Percentiles rank a stretch among this genome's conserved stretches.
Conservation (phyloP, 2,113 vertebrate species). For the Mesocricetus auratus region DNA sequence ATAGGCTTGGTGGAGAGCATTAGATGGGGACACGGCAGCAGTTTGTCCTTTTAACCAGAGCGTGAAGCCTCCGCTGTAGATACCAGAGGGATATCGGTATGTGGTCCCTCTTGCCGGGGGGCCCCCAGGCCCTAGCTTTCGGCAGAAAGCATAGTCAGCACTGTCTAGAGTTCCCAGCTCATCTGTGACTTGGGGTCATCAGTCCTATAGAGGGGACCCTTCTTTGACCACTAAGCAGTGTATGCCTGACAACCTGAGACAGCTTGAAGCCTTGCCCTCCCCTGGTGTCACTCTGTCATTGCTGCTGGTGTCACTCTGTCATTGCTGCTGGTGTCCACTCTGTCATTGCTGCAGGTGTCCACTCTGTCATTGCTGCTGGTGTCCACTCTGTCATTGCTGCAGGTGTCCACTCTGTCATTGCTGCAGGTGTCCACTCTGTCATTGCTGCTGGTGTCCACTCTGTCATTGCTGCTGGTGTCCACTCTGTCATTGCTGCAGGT, state of each 20-base stretch:
- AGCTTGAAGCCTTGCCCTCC: background rate
- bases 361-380: too few relatives aligned
- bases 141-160: background rate
- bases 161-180: background rate
- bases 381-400: too few relatives aligned
- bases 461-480: too few relatives aligned
- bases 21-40: background rate
- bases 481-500: too few relatives aligned
- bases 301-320: too few relatives aligned
- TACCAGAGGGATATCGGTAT: background rate
- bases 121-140: background rate
- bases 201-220: background rate
- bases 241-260: background rate
- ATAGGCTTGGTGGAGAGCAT: background rate
- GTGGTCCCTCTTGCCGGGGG: background rate
- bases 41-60: background rate
- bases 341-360: too few relatives aligned
- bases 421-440: too few relatives aligned
- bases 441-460: too few relatives aligned
- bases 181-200: background rate
- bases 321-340: too few relatives aligned
- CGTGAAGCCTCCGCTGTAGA: background rate
- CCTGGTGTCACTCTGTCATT: background rate
- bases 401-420: too few relatives aligned
- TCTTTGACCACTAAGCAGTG: background rate